Percentiles rank a stretch among this genome's conserved stretches.
phyloP scores from a whole-genome alignment of 2,888 invertebrate species.

The Cephus sareptanus region DNA sequence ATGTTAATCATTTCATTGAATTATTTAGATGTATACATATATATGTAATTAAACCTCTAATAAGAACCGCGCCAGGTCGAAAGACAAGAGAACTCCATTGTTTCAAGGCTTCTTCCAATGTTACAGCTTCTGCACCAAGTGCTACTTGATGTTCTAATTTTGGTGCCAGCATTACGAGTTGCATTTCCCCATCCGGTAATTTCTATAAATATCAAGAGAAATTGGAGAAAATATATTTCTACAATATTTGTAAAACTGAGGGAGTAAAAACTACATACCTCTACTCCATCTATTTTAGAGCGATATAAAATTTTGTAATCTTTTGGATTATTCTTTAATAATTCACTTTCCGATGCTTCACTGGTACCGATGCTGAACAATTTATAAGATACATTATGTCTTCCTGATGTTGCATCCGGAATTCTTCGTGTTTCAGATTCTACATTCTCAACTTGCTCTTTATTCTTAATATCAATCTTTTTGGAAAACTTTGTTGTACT shows the following conservation, averaged over 20 bases:
- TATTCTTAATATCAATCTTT: not conserved
- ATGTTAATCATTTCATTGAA: not conserved
- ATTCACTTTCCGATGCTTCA: conserved; percentile 33
- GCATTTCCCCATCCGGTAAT: conserved; percentile 19
- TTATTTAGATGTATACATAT: not conserved
- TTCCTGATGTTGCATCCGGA: not conserved
- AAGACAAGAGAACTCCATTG: conserved; percentile 48
- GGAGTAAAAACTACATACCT: conserved; percentile 30
- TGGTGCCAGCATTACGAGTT: conserved; percentile 38
- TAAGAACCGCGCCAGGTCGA: conserved; percentile 41
- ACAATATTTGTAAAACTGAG: no score
- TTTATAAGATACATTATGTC: conserved; percentile 38
- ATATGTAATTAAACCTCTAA: conserved; percentile 34
- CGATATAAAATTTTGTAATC: conserved; percentile 48
- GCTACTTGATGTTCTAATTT: conserved; percentile 48
- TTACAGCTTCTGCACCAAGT: conserved; percentile 48
- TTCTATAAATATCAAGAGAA: conserved; percentile 24
- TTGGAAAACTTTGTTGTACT: not conserved
- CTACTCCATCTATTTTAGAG: conserved; percentile 42
- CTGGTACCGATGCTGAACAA: conserved; percentile 41
- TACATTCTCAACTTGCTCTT: not conserved
- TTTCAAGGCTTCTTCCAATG: conserved; percentile 45
- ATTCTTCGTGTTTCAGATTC: not conserved
- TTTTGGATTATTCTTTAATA: conserved; percentile 40
- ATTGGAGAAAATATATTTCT: not conserved